These are phyloP conservation scores for Lamprotornis superbus DNA, from an alignment of 2,113 vertebrate species.

Conservation along the genomic window DNA sequence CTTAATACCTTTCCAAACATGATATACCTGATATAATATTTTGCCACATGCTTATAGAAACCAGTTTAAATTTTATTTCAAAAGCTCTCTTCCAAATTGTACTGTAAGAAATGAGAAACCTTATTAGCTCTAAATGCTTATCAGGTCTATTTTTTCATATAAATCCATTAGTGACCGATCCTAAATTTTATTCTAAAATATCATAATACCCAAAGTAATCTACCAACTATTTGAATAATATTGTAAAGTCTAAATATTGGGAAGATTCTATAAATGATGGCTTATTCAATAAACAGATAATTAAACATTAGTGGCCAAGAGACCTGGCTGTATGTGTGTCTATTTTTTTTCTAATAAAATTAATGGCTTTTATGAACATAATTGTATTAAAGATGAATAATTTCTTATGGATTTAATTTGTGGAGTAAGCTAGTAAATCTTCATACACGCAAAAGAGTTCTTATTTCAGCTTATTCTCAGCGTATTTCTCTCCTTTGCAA, in stretches of 20 bases:
- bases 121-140: not conserved
- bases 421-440: not conserved
- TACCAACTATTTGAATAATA: conserved; percentile 48
- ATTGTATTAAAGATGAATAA: not conserved
- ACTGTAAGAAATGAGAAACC: not conserved
- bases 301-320: conserved; percentile 29
- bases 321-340: not conserved
- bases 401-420: not conserved
- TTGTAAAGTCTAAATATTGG: conserved; percentile 9
- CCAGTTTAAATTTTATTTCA: not conserved
- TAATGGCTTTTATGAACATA: conserved; percentile 37
- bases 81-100: not conserved
- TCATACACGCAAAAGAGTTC: not conserved
- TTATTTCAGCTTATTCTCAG: not conserved
- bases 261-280: conserved; percentile 30
- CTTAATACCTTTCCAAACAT: not conserved
- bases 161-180: not conserved
- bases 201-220: conserved; percentile 40
- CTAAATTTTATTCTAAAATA: not conserved
- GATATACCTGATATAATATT: not conserved
- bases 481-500: not conserved
- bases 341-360: not conserved
- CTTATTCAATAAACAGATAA: conserved; percentile 46
- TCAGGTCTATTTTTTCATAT: not conserved
- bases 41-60: not conserved